Conservation (phyloP, 2,113 vertebrate species). For the Dendrocopos noguchii region DNA sequence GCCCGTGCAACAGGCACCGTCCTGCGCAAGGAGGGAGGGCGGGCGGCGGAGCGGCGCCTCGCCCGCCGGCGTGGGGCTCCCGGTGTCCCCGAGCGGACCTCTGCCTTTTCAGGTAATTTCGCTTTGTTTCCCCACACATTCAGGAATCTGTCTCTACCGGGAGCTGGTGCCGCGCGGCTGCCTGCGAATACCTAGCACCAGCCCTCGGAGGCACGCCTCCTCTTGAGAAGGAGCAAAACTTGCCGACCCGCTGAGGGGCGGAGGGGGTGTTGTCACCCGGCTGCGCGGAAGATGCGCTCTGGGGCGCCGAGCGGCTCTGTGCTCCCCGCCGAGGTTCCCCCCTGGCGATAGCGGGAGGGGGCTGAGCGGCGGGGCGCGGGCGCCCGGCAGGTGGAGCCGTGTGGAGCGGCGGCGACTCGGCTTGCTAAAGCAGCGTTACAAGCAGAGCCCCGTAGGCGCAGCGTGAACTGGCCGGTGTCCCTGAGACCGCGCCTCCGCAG, state of each 20-base stretch:
- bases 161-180: neutral
- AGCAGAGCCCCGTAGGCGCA: neutral
- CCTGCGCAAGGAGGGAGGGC: neutral
- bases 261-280: neutral
- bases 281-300: neutral
- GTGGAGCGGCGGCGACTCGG: neutral
- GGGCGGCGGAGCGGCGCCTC: too few species aligned
- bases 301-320: neutral
- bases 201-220: neutral
- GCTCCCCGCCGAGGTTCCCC: neutral
- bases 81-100: neutral
- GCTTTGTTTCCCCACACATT: neutral
- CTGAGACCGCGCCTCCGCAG: neutral
- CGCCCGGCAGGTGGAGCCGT: conserved; percentile 80
- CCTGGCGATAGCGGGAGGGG: neutral
- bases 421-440: neutral
- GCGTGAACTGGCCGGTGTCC: neutral
- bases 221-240: neutral
- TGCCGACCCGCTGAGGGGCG: neutral
- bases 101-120: neutral
- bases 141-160: neutral
- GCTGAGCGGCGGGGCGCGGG: neutral
- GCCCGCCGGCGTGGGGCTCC: neutral
- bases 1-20: conserved; percentile 16
- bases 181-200: neutral